Evolutionary conservation across 2,888 invertebrate genomes (phyloP), one percentile per base, ranked within the genome.

Genomic region (Monoplex corrugatus): DNA sequence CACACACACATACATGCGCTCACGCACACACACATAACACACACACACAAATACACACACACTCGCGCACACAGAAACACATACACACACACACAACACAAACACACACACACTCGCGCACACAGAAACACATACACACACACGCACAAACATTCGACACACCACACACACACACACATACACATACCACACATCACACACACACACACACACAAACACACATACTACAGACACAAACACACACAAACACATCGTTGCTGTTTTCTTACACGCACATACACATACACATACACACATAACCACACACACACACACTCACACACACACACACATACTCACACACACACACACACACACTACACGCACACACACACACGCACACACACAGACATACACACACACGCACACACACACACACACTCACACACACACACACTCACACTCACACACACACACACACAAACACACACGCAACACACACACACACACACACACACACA

Each of bases 341-440:
- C 28, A 63, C 63, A 23, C 23, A 8, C 50, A 50, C 50, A 8
- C 50, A 13, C 50, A 8, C 50, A 50, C 50, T 19, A 50, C 50
- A 8, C 50, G 8, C 50, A 8, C 50, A 50, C 50, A 23, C 63
- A 63, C 63, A 63, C 23, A 63, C 68, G 32, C 68, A 68, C 68
- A 68, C 68, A 68, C 23, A n/a, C n/a, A 68, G n/a, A 68, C n/a
- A 68, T 32, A n/a, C 68, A n/a, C 68, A 68, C n/a, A n/a, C 23
- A 68, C 68, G 32, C 68, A 63, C 68, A 68, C 68, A 68, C 68
- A 68, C 68, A 68, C 68, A 68, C 68, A 63, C 68, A 68, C 68
- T n/a, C 68, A 68, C 68, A 68, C 68, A 68, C 68, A 68, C 68
- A 68, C 68, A 68, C 68, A 68, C 68, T n/a, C 68, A 68, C 68